Evolutionary conservation across 2,797 vertebrate species (phyloP), one percentile per base, ranked within the genome.

Genomic region (Xenentodon cancila): DNA sequence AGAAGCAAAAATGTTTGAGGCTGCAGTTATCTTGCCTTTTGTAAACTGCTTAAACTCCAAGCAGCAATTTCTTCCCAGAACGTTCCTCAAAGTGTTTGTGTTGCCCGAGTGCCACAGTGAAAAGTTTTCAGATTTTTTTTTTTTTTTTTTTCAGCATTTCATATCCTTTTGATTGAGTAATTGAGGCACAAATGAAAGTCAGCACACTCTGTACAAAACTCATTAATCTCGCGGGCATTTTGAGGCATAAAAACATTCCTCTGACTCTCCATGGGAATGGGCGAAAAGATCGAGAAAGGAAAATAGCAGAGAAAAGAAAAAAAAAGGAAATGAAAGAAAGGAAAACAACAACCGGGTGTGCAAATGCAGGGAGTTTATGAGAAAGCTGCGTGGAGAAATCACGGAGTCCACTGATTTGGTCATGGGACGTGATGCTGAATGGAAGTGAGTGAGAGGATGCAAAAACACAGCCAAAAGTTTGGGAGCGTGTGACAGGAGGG

Each of bases 211-310:
- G 64, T 64, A 65, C 80, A 74, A 75, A 81, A 82, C 68, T 72
- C 85, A 89, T 88, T 88, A 81, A 85, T 89, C 83, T 81, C 43
- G 63, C 54, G 53, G 77, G 71, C 73, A 70, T 87, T 89, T 82
- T 80, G 68, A 58, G 59, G 75, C 76, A 86, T 84, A 84, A 30
- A 90, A 86, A 84, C 88, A 89, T 88, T 90, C 87, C 81, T 84
- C 53, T 0, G 69, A 73, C 75, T 79, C 84, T 81, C 85, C 81
- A 82, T 88, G 84, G 87, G 74, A 85, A 88, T 82, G 70, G 68
- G 53, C 71, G 59, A 82, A 75, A 80, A 77, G 60, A 59, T 46
- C 19, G 9, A 75, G 73, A 77, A 71, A 49, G 63, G 63, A 54
- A 80, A 81, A 82, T 62, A 53, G 42, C 40, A 67, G 67, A 68